Base-by-base conservation (phyloP, 2,888 invertebrate species). In the Dichetophora obliterata region DNA sequence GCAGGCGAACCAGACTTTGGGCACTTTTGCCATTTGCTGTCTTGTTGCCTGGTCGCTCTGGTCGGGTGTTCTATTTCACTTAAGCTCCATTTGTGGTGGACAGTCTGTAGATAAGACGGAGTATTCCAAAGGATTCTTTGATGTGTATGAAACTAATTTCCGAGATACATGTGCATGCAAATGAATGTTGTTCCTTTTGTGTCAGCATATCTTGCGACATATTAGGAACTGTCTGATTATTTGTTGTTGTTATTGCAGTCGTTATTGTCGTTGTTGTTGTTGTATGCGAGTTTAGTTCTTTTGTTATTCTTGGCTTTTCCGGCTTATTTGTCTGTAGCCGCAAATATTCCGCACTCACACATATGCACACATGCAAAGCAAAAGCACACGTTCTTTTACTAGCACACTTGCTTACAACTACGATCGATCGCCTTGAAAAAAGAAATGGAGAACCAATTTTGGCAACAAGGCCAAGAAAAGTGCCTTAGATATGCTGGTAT, bases 111-210 rank as follows among this genome's bases (percentile, higher is more conserved):
- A 63, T 63, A 73, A 73, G 63, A 65, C 48, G 19, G 9, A 22
- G 27, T 31, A 24, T 43, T 31, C 52, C 27, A 74, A 57, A 54
- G 65, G 74, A 52, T 74, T 52, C 65, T 52, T 66, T 66, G 54
- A 74, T 66, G 22, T 37, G 66, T 31, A 73, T 16, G 66, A 74
- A 74, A 74, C 74, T 74, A 74, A 74, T 74, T 74, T 74, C 66
- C 74, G 54, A 73, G 48, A 71, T 37, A 34, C n/a, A 71, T 24
- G 59, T 11, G 34, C 24, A 37, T 27, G 57, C 71, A 71, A 16
- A 71, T 31, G 50, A 5, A 14, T 27, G 16, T 14, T 16, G 24
- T 24, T 27, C 27, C 59, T 59, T 22, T 52, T 66, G 75, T 68
- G 37, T 59, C 57, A 19, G 19, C 11, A 57, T 72, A 61, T 72